A percentile compares a stretch with the other conserved stretches of the same genome.
Evolutionary conservation across 1,140 invertebrate species (phyloP).

Genomic region (Solen grandis): DNA sequence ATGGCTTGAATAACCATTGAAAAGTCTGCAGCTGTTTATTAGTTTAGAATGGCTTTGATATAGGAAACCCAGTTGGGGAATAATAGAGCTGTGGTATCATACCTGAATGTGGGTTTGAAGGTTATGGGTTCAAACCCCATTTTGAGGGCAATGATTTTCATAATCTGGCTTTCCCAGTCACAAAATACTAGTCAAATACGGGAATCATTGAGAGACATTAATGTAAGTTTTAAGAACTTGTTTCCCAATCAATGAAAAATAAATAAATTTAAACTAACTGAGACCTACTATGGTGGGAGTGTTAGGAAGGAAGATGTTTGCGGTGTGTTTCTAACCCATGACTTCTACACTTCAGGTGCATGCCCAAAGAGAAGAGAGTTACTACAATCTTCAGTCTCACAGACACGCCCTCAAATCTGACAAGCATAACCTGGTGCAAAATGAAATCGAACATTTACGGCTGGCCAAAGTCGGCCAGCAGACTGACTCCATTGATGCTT

Average conservation of each 20-base stretch:
- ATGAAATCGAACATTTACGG: slow-evolving; percentile 73
- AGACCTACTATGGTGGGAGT: background rate
- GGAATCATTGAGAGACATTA: background rate
- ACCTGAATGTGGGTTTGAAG: too few relatives aligned
- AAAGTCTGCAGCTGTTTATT: too few relatives aligned
- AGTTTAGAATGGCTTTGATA: too few relatives aligned
- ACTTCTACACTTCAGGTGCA: slow-evolving; percentile 66
- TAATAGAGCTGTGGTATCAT: background rate
- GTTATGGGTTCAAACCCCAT: too few relatives aligned
- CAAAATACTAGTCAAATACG: background rate
- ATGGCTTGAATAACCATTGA: too few relatives aligned
- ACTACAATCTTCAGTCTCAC: slow-evolving; percentile 70
- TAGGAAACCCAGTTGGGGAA: too few relatives aligned
- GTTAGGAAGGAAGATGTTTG: background rate
- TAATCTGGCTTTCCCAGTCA: background rate
- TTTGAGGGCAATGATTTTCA: background rate
- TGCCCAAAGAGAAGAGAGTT: slow-evolving; percentile 73
- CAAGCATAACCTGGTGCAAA: slow-evolving; percentile 67
- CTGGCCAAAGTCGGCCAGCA: slow-evolving; percentile 62
- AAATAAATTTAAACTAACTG: background rate
- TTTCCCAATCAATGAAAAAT: too few relatives aligned
- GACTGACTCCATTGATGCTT: slow-evolving; percentile 30
- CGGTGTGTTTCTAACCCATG: background rate
- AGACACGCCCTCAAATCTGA: slow-evolving; percentile 67
- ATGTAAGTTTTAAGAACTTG: too few relatives aligned